Evolutionary conservation across 2,888 invertebrate genomes (phyloP), one percentile per base, ranked within the genome.

Genomic region (Trilocha varians): DNA sequence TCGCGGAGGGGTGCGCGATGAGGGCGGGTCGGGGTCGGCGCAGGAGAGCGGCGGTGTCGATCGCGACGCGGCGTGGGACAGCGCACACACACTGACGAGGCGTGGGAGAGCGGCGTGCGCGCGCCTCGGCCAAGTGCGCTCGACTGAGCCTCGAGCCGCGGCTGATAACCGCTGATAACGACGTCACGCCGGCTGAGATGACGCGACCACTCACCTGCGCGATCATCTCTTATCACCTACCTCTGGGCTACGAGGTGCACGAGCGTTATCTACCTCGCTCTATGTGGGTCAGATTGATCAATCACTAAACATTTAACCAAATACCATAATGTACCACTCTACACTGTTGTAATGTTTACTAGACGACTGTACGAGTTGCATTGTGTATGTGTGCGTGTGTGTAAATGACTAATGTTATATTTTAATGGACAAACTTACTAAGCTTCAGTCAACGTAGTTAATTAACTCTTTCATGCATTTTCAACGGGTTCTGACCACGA

Each of bases 151-250:
- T 57, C 70, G 72, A 71, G 76, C 70, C 74, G 70, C 71, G 69
- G 71, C 73, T 79, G 80, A 82, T 82, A 82, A 78, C 76, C 64
- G 64, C 73, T 80, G 80, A 82, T 82, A 82, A 79, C 72, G 65
- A 39, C 67, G 74, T 72, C 71, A 72, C 40, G 18, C 34, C 18
- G 50, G 47, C 52, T 56, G 50, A 59, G 51, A 50, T 64, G 62
- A 60, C 59, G 61, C 59, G 39, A 32, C 18, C 32, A 32, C 35
- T 14, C 41, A 38, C 36, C 18, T 13, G 36, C 17, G 34, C 44
- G 39, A 6, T 6, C 25, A 25, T 41, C 38, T 46, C 38, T 45
- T 39, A 36, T 16, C 25, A 25, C 6, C 25, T 25, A 25, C n/a
- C n/a, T n/a, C n/a, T n/a, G n/a, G n/a, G n/a, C n/a, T n/a, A n/a